Evolutionary conservation across 2,797 vertebrate species (phyloP).

Genomic region (Parauchenoglanis punctatus): DNA sequence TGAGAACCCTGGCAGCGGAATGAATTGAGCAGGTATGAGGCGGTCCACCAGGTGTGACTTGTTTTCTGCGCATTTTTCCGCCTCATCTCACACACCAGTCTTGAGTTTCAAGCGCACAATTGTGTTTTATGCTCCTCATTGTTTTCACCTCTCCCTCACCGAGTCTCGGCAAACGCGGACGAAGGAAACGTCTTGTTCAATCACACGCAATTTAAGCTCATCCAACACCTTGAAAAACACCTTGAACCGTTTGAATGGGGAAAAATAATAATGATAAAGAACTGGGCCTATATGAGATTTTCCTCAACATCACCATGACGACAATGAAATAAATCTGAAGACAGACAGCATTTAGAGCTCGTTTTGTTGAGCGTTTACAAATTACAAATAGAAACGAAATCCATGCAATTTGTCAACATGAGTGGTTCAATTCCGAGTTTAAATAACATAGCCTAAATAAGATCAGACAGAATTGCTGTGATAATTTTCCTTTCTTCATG

Average conservation of each 20-base stretch:
- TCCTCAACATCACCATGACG: constrained; percentile 3
- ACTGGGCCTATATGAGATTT: background rate
- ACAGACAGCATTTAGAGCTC: background rate
- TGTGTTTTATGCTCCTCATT: constrained; percentile 62
- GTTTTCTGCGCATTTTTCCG: constrained; percentile 71
- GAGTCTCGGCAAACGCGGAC: constrained; percentile 37
- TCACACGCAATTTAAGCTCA: constrained; percentile 57
- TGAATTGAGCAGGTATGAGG: constrained; percentile 58
- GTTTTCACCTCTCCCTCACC: constrained; percentile 65
- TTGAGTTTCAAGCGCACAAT: constrained; percentile 73
- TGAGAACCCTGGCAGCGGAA: constrained; percentile 66
- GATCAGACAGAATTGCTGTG: constrained; percentile 15
- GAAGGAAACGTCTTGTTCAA: constrained; percentile 51
- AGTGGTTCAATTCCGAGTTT: background rate
- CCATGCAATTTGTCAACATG: background rate
- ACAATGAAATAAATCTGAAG: constrained; percentile 10
- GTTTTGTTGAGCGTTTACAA: constrained; percentile 6
- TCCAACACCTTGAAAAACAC: constrained; percentile 15
- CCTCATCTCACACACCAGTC: constrained; percentile 71
- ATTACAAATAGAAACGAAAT: constrained; percentile 11
- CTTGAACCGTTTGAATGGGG: background rate
- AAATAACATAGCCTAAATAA: constrained; percentile 1
- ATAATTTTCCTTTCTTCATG: constrained; percentile 27
- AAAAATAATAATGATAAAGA: background rate
- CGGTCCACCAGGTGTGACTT: constrained; percentile 77